Base-by-base conservation (phyloP, 2,888 invertebrate species). In the Papilio demoleus region DNA sequence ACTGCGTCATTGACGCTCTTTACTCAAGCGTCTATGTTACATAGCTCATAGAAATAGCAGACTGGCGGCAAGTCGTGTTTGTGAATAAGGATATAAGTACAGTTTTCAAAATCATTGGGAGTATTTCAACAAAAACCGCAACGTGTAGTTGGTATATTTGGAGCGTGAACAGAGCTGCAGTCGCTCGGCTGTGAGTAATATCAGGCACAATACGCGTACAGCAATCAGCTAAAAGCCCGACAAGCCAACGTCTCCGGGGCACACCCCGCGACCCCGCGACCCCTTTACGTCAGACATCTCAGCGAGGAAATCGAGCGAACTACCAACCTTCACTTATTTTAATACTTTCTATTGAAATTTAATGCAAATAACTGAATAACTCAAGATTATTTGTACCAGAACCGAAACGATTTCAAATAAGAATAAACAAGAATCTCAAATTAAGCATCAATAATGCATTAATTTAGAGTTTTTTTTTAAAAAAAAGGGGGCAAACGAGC, bases 181-280 rank as follows among this genome's bases (percentile, higher is more conserved):
- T 27, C 47, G 59, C 45, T 65, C 65, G 45, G 65, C 50, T 50
- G 67, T 27, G 40, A 67, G 61, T 61, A 61, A 61, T 53, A 19
- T 22, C 8, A 38, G 19, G 45, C 63, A 68, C 68, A 68, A 68
- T 63, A 22, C 22, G 42, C 36, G 38, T 27, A 6, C 19, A 45
- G 68, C 58, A 68, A 68, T 68, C 68, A 63, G 68, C 68, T 68
- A 68, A 68, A 68, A 68, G 68, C 68, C 38, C 58, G 36, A 19
- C 56, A 24, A 38, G 47, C 19, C 45, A 27, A 19, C 38, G 45
- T 47, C 68, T 63, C 68, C 45, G 24, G 63, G 63, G 68, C 58
- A 24, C 42, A 6, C 17, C n/a, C 27, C 9, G 22, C 19, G 24
- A 47, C 6, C n/a, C 40, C n/a, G 40, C 42, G 42, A 45, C 59